phyloP scores from a whole-genome alignment of 2,888 invertebrate genomes.

The Isoperla grammatica region DNA sequence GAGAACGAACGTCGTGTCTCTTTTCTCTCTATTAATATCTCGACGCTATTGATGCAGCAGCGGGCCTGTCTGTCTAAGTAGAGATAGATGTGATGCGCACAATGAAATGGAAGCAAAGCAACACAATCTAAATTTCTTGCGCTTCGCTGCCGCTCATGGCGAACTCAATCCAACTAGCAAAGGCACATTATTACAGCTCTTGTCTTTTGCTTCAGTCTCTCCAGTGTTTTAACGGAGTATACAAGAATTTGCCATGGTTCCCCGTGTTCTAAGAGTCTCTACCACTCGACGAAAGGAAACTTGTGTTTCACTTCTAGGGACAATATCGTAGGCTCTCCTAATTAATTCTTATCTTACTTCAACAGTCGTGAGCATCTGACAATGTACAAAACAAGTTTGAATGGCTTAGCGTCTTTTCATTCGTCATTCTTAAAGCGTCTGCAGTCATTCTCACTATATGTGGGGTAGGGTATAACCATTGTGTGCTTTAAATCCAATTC shows the following conservation, averaged over 20 bases:
- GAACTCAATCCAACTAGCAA: neutral
- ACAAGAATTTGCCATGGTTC: constrained; percentile 16
- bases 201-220: neutral
- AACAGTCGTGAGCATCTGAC: constrained; percentile 42
- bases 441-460: no score
- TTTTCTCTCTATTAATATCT: constrained; percentile 15
- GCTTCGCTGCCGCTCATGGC: neutral
- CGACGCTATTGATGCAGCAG: neutral
- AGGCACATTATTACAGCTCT: neutral
- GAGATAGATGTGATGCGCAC: constrained; percentile 15
- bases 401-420: no score
- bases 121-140: constrained; percentile 24
- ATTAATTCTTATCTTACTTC: constrained; percentile 50
- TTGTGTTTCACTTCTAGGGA: constrained; percentile 8
- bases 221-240: neutral
- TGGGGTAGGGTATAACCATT: no score
- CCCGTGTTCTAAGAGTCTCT: neutral
- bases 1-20: neutral
- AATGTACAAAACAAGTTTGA: constrained; percentile 29
- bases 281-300: constrained; percentile 4
- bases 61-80: constrained; percentile 11
- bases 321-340: constrained; percentile 35
- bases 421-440: no score
- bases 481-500: no score
- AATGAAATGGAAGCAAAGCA: constrained; percentile 24